Conservation (phyloP, 2,797 vertebrate species). For the Parauchenoglanis ngamensis region DNA sequence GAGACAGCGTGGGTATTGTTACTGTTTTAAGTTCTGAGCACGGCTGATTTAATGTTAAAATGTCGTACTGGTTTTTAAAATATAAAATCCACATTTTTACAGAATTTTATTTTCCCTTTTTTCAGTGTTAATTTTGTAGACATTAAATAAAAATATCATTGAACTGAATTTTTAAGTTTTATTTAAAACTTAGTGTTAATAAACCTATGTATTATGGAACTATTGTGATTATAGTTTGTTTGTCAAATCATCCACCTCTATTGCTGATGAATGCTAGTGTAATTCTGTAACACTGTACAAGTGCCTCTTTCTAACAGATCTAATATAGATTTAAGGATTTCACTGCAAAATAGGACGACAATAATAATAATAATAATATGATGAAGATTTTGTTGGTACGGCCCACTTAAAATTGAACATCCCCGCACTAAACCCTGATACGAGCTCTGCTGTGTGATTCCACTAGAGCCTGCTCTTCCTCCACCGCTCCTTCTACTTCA, state of each 20-base stretch:
- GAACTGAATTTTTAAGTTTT: neutral
- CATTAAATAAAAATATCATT: neutral
- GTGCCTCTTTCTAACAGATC: neutral
- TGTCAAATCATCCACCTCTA: neutral
- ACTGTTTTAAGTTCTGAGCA: neutral
- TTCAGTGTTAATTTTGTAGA: neutral
- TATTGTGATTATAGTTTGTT: neutral
- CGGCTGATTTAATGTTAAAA: neutral
- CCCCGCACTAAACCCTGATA: neutral
- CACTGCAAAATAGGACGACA: neutral
- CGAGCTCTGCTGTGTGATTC: neutral
- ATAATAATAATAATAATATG: neutral
- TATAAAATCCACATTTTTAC: too few relatives aligned
- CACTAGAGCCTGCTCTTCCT: conserved; percentile 31
- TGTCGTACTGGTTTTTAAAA: neutral
- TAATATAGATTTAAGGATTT: neutral
- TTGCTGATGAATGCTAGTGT: neutral
- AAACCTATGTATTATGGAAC: neutral
- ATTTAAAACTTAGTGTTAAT: too few relatives aligned
- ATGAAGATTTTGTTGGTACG: neutral
- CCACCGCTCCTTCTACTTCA: neutral
- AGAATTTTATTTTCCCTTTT: too few relatives aligned
- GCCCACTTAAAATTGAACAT: neutral
- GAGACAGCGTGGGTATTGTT: neutral
- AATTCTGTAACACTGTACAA: neutral